These are phyloP conservation scores for Piprites chloris DNA, from an alignment of 2,113 vertebrate genomes.

Conservation along the genomic window DNA sequence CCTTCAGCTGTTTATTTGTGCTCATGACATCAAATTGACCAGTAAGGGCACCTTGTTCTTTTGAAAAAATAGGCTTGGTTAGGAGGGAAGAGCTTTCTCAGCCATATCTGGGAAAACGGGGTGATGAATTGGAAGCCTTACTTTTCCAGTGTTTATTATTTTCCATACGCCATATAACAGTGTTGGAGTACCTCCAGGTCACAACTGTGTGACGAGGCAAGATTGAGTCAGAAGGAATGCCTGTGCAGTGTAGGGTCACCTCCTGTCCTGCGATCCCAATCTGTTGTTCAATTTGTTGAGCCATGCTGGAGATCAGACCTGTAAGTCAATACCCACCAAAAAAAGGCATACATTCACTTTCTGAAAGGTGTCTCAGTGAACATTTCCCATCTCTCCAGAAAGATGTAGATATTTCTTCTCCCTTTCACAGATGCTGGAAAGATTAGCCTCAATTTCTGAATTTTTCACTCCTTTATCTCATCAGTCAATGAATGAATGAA, in stretches of 20 bases:
- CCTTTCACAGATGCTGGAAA: not conserved
- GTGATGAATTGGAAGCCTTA: not conserved
- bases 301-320: not conserved
- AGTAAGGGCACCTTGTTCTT: not conserved
- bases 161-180: not conserved
- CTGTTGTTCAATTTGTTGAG: not conserved
- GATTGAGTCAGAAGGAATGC: accelerated
- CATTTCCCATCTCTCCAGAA: not conserved
- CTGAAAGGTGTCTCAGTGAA: not conserved
- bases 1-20: slow-evolving; percentile 12
- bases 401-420: not conserved
- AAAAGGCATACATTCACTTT: not conserved
- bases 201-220: accelerated
- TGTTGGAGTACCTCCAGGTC: not conserved
- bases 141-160: accelerated
- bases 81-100: not conserved
- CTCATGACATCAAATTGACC: not conserved
- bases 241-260: not conserved
- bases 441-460: not conserved
- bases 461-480: not conserved
- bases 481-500: not conserved
- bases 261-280: not conserved
- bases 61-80: not conserved
- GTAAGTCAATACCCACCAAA: not conserved
- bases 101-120: not conserved